Evolutionary conservation across 2,888 invertebrate species (phyloP).

Genomic region (Euzetes globulus): DNA sequence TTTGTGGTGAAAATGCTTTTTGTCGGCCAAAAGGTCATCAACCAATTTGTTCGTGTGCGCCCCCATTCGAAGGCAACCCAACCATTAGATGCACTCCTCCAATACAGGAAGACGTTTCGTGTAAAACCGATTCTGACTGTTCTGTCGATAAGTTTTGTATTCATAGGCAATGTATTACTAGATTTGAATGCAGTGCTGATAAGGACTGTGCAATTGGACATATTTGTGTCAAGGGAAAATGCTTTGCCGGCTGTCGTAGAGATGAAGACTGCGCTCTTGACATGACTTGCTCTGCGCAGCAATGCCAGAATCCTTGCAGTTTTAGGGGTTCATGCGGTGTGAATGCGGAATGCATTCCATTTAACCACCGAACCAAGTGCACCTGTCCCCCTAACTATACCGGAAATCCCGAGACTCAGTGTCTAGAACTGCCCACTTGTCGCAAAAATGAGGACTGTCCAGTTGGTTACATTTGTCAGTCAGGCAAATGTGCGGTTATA

Average conservation of each 20-base stretch:
- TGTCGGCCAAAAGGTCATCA: slow-evolving; percentile 74
- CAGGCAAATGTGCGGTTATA: slow-evolving; percentile 41
- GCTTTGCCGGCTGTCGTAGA: slow-evolving; percentile 42
- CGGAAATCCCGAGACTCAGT: slow-evolving; percentile 48
- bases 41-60: slow-evolving; percentile 66
- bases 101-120: slow-evolving; percentile 33
- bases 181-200: slow-evolving; percentile 46
- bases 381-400: slow-evolving; percentile 66
- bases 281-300: slow-evolving; percentile 85
- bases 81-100: slow-evolving; percentile 29
- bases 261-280: slow-evolving; percentile 73
- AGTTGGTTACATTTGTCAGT: slow-evolving; percentile 46
- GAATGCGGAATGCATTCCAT: slow-evolving; percentile 72
- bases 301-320: slow-evolving; percentile 79
- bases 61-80: slow-evolving; percentile 59
- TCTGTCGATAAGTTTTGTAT: slow-evolving; percentile 33
- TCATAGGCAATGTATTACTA: slow-evolving; percentile 32
- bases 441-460: slow-evolving; percentile 51
- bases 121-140: slow-evolving; percentile 38
- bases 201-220: slow-evolving; percentile 42
- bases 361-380: slow-evolving; percentile 70
- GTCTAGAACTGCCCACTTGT: slow-evolving; percentile 46
- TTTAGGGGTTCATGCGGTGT: slow-evolving; percentile 76
- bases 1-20: slow-evolving; percentile 69
- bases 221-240: slow-evolving; percentile 42